Base-by-base conservation (phyloP, 1,140 invertebrate genomes). In the Aphelinus certus region DNA sequence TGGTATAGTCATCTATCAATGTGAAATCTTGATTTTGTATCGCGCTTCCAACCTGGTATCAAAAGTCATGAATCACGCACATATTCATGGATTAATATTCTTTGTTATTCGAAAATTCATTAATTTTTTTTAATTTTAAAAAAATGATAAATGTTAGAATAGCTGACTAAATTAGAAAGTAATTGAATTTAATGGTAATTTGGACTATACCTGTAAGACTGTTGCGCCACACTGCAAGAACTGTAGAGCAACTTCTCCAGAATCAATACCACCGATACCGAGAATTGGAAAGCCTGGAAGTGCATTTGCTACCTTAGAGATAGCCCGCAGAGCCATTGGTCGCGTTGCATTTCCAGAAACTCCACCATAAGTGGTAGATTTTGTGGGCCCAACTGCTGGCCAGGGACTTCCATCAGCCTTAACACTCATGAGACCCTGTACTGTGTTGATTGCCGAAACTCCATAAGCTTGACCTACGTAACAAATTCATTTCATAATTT, bases 11-110 rank as follows among this genome's bases (percentile, higher is more conserved):
- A 9, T 98, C 94, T 70, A 98, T 94, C 0, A 99, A 83, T 0
- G 97, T 98, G 79, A 97, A 99, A 87, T 98, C 97, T 89, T 99
- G 98, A 89, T 99, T 99, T 85, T 99, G 98, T 10, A 99, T 91
- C 4, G 98, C 96, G 84, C 96, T 98, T 85, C 98, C 96, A 66
- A 98, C 92, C 94, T 96, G 78, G 67, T 79, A 49, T 4, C 65
- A n/a, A 76, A 69, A 67, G 2, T 6, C 4, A 6, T 53, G 4
- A 53, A 53, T 53, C 4, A 6, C 9, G 51, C 4, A 53, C 9
- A 53, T 53, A 53, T 6, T 6, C 51, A 53, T 53, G 26, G 26
- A 26, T 26, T 26, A 26, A 26, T 26, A 26, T 26, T 26, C 26
- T 26, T 65, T n/a, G 9, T 7, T 46, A 49, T 49, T 49, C 51